Evolutionary conservation across 2,113 vertebrate genomes (phyloP).

Genomic region (Charadrius vociferus): DNA sequence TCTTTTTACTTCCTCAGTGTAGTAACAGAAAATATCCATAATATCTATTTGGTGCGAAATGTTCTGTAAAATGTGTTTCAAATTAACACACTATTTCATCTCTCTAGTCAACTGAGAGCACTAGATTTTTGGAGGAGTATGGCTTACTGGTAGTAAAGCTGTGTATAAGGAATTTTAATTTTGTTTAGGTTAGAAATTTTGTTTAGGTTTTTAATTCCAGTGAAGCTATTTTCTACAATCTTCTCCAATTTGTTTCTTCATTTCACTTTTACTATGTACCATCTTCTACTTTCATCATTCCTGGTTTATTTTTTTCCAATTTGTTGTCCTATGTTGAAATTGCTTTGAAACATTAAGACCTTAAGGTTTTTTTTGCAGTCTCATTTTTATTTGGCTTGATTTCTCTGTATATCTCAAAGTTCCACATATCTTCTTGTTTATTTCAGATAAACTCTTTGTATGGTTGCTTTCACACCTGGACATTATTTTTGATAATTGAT

Average conservation of each 20-base stretch:
- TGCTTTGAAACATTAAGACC: neutral
- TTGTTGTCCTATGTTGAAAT: neutral
- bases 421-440: neutral
- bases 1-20: neutral
- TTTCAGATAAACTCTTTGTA: neutral
- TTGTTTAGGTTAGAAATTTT: neutral
- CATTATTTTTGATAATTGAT: neutral
- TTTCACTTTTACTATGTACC: neutral
- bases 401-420: neutral
- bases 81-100: neutral
- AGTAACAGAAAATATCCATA: neutral
- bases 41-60: neutral
- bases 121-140: neutral
- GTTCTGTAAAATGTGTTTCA: neutral
- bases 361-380: neutral
- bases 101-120: neutral
- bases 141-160: neutral
- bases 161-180: neutral
- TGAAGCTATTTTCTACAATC: neutral
- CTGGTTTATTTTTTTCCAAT: neutral
- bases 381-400: neutral
- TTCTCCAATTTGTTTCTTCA: neutral
- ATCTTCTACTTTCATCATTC: neutral
- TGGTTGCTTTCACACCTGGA: neutral
- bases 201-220: neutral